Percentiles rank a stretch among this genome's conserved stretches.
phyloP scores from a whole-genome alignment of 2,888 invertebrate species.

The Dione juno region DNA sequence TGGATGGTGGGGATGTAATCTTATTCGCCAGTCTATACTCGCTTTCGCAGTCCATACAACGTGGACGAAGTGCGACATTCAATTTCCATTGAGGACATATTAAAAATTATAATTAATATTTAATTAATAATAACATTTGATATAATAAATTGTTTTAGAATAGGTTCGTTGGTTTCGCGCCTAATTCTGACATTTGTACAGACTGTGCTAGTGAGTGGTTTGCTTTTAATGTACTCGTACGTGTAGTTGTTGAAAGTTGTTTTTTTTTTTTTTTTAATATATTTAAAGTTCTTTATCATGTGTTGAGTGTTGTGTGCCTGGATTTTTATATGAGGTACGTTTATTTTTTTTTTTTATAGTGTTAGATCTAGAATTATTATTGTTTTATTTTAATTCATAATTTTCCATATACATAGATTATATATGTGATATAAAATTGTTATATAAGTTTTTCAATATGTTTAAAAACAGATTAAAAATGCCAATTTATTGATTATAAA shows the following conservation, averaged over 20 bases:
- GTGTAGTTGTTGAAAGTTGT: too few species aligned
- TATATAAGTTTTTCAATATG: not conserved
- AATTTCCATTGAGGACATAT: too few species aligned
- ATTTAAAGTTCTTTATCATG: constrained; percentile 30
- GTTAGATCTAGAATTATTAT: not conserved
- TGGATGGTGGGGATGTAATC: constrained; percentile 56
- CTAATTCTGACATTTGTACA: constrained; percentile 32
- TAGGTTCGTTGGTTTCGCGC: constrained; percentile 7
- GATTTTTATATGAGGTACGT: constrained; percentile 27
- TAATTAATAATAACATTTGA: constrained; percentile 34
- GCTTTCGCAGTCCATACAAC: constrained; percentile 67
- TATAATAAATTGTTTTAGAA: not conserved
- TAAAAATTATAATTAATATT: too few species aligned
- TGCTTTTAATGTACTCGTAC: constrained; percentile 16
- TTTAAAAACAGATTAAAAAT: not conserved
- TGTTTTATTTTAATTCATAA: not conserved
- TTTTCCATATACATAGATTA: not conserved
- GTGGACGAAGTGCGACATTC: not conserved
- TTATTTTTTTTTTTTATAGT: not conserved
- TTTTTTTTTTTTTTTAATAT: too few species aligned
- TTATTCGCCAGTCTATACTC: constrained; percentile 70
- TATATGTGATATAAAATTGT: not conserved
- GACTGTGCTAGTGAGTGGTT: constrained; percentile 33
- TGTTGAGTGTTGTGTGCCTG: constrained; percentile 31
- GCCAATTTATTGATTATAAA: not conserved